Conservation (phyloP, 2,113 vertebrate genomes). For the Nanorana parkeri region DNA sequence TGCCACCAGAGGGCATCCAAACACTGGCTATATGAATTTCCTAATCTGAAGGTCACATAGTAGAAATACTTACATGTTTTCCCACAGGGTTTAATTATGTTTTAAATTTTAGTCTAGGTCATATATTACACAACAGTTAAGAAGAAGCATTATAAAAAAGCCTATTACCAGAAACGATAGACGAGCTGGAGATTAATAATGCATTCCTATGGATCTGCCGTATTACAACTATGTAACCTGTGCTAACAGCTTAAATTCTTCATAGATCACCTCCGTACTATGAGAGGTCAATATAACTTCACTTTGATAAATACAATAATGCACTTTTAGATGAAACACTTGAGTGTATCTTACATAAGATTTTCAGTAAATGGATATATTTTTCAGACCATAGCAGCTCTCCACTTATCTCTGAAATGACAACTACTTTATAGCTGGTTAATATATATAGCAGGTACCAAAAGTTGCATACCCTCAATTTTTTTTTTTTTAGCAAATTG, state of each 20-base stretch:
- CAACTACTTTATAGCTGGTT: background rate
- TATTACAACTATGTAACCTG: slow-evolving; percentile 40
- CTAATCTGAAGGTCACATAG: slow-evolving; percentile 57
- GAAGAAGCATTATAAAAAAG: background rate
- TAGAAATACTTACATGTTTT: slow-evolving; percentile 43
- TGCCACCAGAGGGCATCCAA: slow-evolving; percentile 73
- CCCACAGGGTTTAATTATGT: slow-evolving; percentile 47
- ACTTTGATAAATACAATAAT: slow-evolving; percentile 32
- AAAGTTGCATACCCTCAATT: no score
- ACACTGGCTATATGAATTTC: slow-evolving; percentile 61
- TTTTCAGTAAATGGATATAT: no score
- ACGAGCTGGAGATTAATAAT: background rate
- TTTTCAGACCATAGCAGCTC: background rate
- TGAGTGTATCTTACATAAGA: background rate
- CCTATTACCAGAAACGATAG: slow-evolving; percentile 22
- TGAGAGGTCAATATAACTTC: slow-evolving; percentile 47
- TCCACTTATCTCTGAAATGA: background rate
- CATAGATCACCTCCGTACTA: slow-evolving; percentile 29
- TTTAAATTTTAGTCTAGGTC: slow-evolving; percentile 41
- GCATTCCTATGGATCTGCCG: background rate
- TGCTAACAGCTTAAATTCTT: slow-evolving; percentile 46
- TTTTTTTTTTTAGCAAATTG: no score
- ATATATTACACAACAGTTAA: slow-evolving; percentile 46
- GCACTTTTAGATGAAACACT: slow-evolving; percentile 6
- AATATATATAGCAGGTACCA: no score